Evolutionary conservation across 2,113 vertebrate genomes (phyloP).

Genomic region (Garra rufa): DNA sequence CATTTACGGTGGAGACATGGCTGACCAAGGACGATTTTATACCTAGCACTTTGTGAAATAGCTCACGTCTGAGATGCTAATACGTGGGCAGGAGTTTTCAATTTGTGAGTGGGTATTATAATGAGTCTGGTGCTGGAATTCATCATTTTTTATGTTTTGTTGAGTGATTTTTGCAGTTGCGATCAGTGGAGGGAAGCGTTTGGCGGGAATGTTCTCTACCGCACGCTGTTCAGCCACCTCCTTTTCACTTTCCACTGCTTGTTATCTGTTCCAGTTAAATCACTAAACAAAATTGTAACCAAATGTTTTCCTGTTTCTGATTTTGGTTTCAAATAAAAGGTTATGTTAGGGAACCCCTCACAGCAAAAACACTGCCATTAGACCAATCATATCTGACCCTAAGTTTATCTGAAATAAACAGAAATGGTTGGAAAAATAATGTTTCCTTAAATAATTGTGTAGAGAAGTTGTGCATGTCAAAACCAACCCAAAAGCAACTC

Average conservation of each 20-base stretch:
- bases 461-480: neutral
- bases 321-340: neutral
- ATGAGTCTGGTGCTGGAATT: neutral
- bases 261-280: neutral
- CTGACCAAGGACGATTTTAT: neutral
- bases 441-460: neutral
- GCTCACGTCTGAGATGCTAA: neutral
- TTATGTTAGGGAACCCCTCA: neutral
- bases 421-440: neutral
- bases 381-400: neutral
- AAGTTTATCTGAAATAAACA: neutral
- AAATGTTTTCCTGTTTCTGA: neutral
- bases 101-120: neutral
- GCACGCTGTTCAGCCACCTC: neutral
- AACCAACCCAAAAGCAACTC: neutral
- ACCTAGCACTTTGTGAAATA: neutral
- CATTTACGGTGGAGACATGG: neutral
- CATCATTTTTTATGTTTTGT: neutral
- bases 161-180: conserved; percentile 11
- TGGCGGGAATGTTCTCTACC: neutral
- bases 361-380: neutral
- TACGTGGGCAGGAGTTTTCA: neutral
- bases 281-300: neutral
- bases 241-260: conserved; percentile 4
- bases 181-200: neutral